Conservation (phyloP, 2,888 invertebrate genomes). For the Xylota sylvarum region DNA sequence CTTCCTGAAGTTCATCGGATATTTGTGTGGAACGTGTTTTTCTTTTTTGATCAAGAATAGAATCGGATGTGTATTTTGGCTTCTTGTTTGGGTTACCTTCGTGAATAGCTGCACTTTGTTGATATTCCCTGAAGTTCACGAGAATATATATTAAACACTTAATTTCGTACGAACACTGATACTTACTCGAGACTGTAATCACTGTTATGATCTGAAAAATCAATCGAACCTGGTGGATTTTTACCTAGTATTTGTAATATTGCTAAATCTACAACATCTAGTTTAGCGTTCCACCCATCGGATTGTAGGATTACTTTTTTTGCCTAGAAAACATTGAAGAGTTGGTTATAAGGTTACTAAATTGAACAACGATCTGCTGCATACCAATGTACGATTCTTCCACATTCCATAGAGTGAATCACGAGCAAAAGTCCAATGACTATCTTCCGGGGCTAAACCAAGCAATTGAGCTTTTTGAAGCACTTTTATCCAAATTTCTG, state of each 20-base stretch:
- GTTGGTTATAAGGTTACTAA: background rate
- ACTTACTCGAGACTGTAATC: constrained; percentile 20
- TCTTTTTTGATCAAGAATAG: background rate
- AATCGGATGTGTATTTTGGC: background rate
- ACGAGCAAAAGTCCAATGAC: constrained; percentile 37
- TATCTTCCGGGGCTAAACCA: constrained; percentile 14
- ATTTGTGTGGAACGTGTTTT: constrained; percentile 16
- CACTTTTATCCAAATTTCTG: constrained; percentile 17
- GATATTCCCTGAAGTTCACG: background rate
- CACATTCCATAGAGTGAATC: constrained; percentile 38
- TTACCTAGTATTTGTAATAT: constrained; percentile 29
- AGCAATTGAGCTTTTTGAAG: constrained; percentile 35
- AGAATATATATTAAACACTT: background rate
- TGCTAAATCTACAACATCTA: constrained; percentile 32
- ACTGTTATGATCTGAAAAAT: background rate
- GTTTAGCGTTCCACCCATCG: constrained; percentile 7
- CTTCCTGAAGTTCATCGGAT: constrained; percentile 15
- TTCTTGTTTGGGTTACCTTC: background rate
- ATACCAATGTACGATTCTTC: constrained; percentile 43
- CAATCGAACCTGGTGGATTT: background rate
- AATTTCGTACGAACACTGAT: background rate
- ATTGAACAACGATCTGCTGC: background rate
- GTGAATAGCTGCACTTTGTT: background rate
- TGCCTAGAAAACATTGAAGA: constrained; percentile 1
- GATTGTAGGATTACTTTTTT: constrained; percentile 26